Evolutionary conservation across 2,113 vertebrate genomes (phyloP), one percentile per base, ranked within the genome.

Genomic region (Trichechus manatus): DNA sequence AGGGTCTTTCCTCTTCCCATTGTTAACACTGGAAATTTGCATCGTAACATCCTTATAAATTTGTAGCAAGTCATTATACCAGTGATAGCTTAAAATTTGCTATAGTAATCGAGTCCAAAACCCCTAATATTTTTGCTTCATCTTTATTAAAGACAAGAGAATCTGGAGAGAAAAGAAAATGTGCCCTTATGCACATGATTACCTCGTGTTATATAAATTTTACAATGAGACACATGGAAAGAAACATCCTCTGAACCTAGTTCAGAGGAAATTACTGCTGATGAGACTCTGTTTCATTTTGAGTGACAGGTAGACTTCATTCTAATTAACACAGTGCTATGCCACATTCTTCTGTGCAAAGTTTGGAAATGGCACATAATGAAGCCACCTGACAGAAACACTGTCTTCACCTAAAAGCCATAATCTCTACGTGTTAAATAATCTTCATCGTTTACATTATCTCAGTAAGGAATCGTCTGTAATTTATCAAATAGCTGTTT

Each of bases 11-110:
- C 70, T 94, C 75, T 89, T 94, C 75, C 87, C 91, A 53, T 59
- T 97, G 77, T 97, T 96, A 91, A 39, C 27, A 61, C 27, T 94
- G 56, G 47, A 94, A 86, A 13, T 8, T 89, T 93, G 74, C 4
- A 33, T 14, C 68, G 1, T 4, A 84, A 95, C 0, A 8, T 95
- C 81, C 42, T 31, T 92, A 77, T 42, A 70, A 66, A 9, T 77
- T 19, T 95, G 44, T 33, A 89, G 47, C 0, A 3, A 0, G 15
- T 47, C 33, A 6, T 94, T 94, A 20, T 44, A 81, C 1, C 5
- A 63, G n/a, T 5, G 70, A 92, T 47, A 59, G 36, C 27, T 88
- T 36, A 66, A 7, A 19, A 9, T 20, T 81, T 92, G 20, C 66
- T 13, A 8, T 9, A 5, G 42, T 94, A 74, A 64, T 5, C 36